These are phyloP conservation scores for Callimorpha dominula DNA, from an alignment of 2,888 invertebrate species.

Conservation along the genomic window DNA sequence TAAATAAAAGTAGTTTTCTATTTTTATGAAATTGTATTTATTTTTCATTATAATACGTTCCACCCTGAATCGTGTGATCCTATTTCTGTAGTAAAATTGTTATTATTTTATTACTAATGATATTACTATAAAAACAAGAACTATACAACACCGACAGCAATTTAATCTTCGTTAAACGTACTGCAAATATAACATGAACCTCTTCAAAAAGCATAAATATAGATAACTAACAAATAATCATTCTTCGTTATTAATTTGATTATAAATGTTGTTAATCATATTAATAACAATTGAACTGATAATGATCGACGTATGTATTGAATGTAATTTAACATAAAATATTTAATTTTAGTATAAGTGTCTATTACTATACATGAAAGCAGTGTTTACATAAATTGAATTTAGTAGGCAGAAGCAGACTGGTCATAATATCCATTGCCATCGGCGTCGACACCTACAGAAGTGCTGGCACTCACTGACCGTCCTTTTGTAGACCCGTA, in stretches of 20 bases:
- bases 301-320: not conserved
- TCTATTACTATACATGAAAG: too few relatives aligned
- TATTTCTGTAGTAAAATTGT: conserved; percentile 17
- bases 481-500: conserved; percentile 53
- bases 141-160: too few relatives aligned
- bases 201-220: too few relatives aligned
- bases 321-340: not conserved
- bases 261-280: too few relatives aligned
- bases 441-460: conserved; percentile 62
- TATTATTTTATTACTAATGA: too few relatives aligned
- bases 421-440: conserved; percentile 71
- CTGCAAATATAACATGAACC: too few relatives aligned
- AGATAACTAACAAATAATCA: too few relatives aligned
- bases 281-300: not conserved
- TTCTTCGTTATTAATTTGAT: too few relatives aligned
- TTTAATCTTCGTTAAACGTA: too few relatives aligned
- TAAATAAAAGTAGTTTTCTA: conserved; percentile 9
- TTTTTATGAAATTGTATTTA: conserved; percentile 3
- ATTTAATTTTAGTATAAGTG: too few relatives aligned
- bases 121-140: too few relatives aligned
- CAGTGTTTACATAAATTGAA: not conserved
- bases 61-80: conserved; percentile 29
- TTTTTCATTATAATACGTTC: not conserved
- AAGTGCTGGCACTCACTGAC: conserved; percentile 64
- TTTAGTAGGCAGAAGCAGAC: conserved; percentile 52